Conservation (phyloP, 2,113 vertebrate genomes). For the Motacilla tschutschensis region DNA sequence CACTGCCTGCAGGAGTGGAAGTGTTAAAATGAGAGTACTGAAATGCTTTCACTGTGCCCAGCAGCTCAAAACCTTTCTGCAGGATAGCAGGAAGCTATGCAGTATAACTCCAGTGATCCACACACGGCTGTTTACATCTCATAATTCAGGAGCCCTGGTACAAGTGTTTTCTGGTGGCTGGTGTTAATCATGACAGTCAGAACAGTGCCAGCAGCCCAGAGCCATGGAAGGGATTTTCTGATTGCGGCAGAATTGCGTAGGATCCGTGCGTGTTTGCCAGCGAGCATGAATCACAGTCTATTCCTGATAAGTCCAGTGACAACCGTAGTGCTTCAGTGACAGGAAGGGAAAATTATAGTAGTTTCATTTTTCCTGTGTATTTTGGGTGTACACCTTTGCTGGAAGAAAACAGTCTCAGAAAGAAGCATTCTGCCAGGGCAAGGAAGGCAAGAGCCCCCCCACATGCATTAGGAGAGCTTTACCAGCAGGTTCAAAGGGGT, state of each 20-base stretch:
- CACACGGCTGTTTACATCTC: not conserved
- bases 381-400: not conserved
- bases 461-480: not conserved
- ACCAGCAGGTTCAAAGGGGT: not conserved
- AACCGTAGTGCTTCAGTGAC: not conserved
- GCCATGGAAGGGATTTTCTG: not conserved
- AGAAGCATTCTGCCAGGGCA: not conserved
- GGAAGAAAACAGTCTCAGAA: not conserved
- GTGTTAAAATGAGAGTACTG: not conserved
- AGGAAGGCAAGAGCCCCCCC: not conserved
- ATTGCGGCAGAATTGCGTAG: not conserved
- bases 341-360: not conserved
- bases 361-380: not conserved
- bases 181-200: not conserved
- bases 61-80: not conserved
- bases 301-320: not conserved
- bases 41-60: not conserved
- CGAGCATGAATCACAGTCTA: conserved; percentile 34
- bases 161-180: not conserved
- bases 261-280: not conserved
- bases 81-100: not conserved
- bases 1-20: not conserved
- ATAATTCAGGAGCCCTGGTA: not conserved
- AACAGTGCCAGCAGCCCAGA: not conserved
- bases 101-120: not conserved